Evolutionary conservation across 2,797 vertebrate genomes (phyloP).

Genomic region (Balearica regulorum): DNA sequence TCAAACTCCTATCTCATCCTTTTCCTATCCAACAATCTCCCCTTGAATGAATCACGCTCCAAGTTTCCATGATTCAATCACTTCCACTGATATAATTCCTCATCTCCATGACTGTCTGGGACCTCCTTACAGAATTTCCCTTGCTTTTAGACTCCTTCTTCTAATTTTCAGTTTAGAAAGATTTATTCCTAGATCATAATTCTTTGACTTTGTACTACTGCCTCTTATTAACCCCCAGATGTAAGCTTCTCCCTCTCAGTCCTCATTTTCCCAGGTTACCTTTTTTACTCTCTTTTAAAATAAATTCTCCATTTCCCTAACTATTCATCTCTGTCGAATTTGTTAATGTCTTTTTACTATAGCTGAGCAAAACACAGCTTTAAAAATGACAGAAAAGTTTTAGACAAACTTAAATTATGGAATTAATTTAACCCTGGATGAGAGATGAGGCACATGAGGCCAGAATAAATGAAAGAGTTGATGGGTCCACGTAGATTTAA

Average conservation of each 20-base stretch:
- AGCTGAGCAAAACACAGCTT: not conserved
- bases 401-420: not conserved
- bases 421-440: not conserved
- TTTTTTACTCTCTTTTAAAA: not conserved
- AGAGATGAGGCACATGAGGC: not conserved
- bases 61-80: not conserved
- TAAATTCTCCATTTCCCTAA: not conserved
- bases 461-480: not conserved
- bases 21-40: not conserved
- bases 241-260: not conserved
- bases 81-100: not conserved
- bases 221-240: not conserved
- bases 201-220: not conserved
- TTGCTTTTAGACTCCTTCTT: not conserved
- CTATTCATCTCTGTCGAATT: not conserved
- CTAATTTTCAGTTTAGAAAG: not conserved
- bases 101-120: not conserved
- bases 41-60: not conserved
- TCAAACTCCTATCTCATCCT: not conserved
- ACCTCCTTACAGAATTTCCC: not conserved
- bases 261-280: not conserved
- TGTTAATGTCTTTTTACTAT: not conserved
- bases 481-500: not conserved
- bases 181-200: not conserved
- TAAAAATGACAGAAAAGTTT: not conserved